Conservation (phyloP, 2,113 vertebrate genomes). For the Lonchura striata region DNA sequence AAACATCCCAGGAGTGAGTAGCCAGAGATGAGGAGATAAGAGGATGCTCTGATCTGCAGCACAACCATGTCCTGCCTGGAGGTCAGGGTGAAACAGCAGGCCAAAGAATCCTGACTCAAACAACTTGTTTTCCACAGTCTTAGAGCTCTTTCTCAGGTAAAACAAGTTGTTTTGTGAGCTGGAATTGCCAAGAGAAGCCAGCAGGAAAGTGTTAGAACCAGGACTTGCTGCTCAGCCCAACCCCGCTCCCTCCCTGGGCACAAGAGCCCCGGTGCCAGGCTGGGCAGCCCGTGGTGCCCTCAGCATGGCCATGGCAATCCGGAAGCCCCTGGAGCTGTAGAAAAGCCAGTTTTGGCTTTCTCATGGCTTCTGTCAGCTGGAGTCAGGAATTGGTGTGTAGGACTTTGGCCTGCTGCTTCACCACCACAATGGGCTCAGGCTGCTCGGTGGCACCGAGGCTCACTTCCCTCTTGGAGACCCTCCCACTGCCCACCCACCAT, state of each 20-base stretch:
- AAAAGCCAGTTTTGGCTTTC: neutral
- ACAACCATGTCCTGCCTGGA: neutral
- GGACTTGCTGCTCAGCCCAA: neutral
- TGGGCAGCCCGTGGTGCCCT: neutral
- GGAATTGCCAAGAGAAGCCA: neutral
- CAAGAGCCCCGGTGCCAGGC: neutral
- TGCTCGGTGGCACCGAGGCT: neutral
- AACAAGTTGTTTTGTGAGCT: neutral
- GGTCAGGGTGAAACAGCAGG: neutral
- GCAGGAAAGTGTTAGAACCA: neutral
- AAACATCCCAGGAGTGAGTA: neutral
- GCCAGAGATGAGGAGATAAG: neutral
- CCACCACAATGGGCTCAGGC: neutral
- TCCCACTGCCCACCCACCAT: neutral
- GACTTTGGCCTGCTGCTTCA: neutral
- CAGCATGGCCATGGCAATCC: neutral
- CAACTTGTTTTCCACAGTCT: neutral
- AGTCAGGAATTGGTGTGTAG: neutral
- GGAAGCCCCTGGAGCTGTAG: neutral
- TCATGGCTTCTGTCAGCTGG: neutral
- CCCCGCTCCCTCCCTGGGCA: neutral
- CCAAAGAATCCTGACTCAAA: neutral
- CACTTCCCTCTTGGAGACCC: neutral
- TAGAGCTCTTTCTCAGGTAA: neutral
- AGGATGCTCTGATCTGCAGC: neutral